Percentiles rank a stretch among this genome's conserved stretches.
Evolutionary conservation across 2,113 vertebrate species (phyloP).

Genomic region (Echinops telfairi): DNA sequence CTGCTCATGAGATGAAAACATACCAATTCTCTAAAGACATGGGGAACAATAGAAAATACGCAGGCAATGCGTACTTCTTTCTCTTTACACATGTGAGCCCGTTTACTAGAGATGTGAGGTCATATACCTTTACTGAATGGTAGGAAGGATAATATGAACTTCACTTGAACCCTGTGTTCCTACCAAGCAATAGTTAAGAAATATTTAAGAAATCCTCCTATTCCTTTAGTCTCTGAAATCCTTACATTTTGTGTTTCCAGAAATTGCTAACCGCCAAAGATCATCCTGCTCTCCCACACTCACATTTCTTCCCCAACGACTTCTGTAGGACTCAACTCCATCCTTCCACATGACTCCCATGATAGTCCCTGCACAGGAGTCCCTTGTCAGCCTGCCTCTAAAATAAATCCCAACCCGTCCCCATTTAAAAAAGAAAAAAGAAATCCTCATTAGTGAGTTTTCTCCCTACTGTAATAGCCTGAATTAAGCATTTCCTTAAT

Average conservation of each 20-base stretch:
- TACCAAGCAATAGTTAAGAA: not conserved
- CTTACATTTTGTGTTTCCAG: not conserved
- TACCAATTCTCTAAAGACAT: not conserved
- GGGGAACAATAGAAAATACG: not conserved
- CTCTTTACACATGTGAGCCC: not conserved
- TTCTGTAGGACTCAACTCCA: no score
- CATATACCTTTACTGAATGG: not conserved
- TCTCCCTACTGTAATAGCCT: not conserved
- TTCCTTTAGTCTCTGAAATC: not conserved
- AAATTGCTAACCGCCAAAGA: not conserved
- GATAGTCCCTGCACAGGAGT: fast-evolving
- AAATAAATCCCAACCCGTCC: no score
- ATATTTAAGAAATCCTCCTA: not conserved
- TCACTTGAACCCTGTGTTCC: not conserved
- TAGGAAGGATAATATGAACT: not conserved
- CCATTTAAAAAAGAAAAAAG: no score
- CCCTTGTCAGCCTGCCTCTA: not conserved
- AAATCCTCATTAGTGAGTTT: not conserved
- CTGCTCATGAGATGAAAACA: not conserved
- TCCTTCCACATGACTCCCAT: not conserved
- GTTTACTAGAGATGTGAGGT: not conserved
- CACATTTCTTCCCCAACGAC: not conserved
- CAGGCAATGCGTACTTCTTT: not conserved
- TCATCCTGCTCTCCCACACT: no score
- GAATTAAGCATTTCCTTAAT: not conserved